Percentiles rank a stretch among this genome's conserved stretches.
phyloP scores from a whole-genome alignment of 2,113 vertebrate species.

The Bothrops jararaca region DNA sequence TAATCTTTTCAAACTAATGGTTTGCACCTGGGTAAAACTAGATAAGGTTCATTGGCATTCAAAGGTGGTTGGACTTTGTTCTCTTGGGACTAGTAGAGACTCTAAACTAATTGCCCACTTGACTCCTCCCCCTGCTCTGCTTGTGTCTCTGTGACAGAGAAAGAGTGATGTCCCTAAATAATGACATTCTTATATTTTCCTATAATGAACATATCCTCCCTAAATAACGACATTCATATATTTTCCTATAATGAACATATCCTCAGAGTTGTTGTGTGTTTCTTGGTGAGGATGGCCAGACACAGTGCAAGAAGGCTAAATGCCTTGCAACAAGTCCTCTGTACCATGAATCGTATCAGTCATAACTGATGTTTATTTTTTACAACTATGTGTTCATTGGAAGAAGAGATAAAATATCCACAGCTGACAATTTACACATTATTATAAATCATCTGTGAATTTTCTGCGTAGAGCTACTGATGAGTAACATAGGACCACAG shows the following conservation, averaged over 20 bases:
- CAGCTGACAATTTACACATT: neutral
- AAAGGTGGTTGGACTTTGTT: neutral
- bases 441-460: conserved; percentile 6
- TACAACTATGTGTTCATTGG: neutral
- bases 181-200: neutral
- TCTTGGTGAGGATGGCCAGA: neutral
- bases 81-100: neutral
- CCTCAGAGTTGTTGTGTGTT: neutral
- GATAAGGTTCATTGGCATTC: neutral
- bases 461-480: neutral
- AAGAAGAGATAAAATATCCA: conserved; percentile 4
- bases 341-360: neutral
- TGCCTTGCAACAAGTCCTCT: neutral
- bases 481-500: neutral
- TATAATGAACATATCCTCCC: neutral
- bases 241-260: neutral
- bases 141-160: neutral
- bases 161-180: neutral
- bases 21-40: neutral
- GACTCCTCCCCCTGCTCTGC: neutral
- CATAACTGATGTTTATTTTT: neutral
- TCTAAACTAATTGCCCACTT: neutral
- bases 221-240: too few relatives aligned
- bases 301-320: neutral
- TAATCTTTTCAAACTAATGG: neutral